Evolutionary conservation across 1,140 invertebrate species (phyloP).

Genomic region (Leptoteleia sp.): DNA sequence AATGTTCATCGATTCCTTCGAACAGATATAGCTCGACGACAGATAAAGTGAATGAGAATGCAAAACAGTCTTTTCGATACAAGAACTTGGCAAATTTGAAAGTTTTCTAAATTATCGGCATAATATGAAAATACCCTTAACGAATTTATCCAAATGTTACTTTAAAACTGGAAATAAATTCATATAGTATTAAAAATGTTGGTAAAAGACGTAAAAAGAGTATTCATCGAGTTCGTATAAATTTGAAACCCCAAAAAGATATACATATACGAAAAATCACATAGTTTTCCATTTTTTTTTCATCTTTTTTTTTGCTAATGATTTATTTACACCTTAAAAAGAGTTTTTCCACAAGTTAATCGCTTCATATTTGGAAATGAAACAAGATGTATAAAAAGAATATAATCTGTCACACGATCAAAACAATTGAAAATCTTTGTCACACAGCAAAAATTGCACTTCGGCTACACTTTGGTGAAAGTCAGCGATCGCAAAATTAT

Average conservation of each 20-base stretch:
- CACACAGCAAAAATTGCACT: conserved; percentile 60
- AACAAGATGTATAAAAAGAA: conserved; percentile 12
- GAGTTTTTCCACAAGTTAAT: conserved; percentile 31
- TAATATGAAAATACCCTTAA: conserved; percentile 2
- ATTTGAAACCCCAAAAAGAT: conserved; percentile 24
- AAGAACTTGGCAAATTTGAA: conserved; percentile 20
- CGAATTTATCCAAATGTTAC: conserved; percentile 26
- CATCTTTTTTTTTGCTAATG: no score
- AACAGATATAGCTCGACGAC: conserved; percentile 6
- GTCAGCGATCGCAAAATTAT: conserved; percentile 18
- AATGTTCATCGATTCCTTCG: not conserved
- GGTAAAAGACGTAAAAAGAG: conserved; percentile 23
- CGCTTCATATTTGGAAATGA: conserved; percentile 18
- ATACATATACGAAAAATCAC: conserved; percentile 18
- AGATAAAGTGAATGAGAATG: conserved; percentile 21
- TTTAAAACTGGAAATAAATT: conserved; percentile 6
- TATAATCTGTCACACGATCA: conserved; percentile 21
- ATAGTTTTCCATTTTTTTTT: conserved; percentile 25
- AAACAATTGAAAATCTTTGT: conserved; percentile 33
- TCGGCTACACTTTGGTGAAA: conserved; percentile 32
- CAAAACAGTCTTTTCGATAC: conserved; percentile 34
- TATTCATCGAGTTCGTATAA: conserved; percentile 11
- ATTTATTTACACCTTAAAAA: conserved; percentile 55
- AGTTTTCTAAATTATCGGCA: conserved; percentile 5
- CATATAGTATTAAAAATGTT: conserved; percentile 22